Conservation (phyloP, 2,797 vertebrate genomes). For the Crenichthys baileyi region DNA sequence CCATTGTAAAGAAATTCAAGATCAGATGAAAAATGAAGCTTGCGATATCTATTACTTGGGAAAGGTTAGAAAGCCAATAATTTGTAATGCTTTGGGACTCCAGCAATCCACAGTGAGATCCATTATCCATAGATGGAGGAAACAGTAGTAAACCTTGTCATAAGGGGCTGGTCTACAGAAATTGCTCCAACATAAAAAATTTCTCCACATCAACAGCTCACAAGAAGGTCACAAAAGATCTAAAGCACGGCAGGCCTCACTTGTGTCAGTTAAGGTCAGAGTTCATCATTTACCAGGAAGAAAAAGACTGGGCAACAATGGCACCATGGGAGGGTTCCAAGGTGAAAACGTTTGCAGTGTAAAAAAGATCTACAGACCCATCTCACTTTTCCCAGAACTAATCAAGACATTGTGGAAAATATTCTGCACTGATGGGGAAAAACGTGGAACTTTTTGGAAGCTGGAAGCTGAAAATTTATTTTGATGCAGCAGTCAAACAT, state of each 20-base stretch:
- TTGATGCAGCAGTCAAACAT: too few species aligned
- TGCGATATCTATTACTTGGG: too few species aligned
- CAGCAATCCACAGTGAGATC: too few species aligned
- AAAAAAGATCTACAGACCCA: neutral
- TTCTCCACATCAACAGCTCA: neutral
- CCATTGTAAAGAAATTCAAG: too few species aligned
- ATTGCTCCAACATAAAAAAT: neutral
- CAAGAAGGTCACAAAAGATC: too few species aligned
- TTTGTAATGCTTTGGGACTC: neutral
- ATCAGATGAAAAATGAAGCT: too few species aligned
- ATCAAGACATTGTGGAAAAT: too few species aligned
- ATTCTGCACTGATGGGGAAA: too few species aligned
- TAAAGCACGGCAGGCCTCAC: neutral
- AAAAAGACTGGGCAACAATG: neutral
- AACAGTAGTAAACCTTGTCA: neutral
- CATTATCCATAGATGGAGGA: neutral
- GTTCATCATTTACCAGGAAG: neutral
- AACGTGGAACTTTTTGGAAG: too few species aligned
- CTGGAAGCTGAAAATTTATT: too few species aligned
- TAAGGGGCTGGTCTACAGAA: neutral
- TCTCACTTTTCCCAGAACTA: neutral
- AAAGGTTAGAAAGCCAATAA: neutral
- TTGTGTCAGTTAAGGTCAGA: neutral
- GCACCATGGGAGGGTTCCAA: neutral
- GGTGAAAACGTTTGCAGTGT: neutral